Evolutionary conservation across 1,140 invertebrate genomes (phyloP), one percentile per base, ranked within the genome.

Genomic region (Drosophila mayri): DNA sequence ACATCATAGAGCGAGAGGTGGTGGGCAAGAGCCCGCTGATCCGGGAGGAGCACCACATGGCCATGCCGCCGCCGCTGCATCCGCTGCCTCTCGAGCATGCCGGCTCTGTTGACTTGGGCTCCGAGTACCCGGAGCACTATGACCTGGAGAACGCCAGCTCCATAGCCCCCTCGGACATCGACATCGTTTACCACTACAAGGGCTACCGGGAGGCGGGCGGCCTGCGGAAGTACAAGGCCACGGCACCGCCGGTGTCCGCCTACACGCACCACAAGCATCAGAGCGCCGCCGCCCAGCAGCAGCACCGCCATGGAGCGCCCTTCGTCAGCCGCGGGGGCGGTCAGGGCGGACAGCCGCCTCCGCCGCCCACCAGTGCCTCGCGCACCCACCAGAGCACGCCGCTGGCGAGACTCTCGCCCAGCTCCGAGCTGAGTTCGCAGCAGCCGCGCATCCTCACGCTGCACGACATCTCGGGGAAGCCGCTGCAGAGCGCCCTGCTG

Each of bases 111-210:
- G 95, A 95, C 75, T 91, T 96, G 55, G 96, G 97, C 91, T 96
- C 96, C 1, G 98, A 99, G 92, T 95, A 97, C 75, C 98, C 98
- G 0, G 98, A 99, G 92, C 98, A 98, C 91, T 99, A 99, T 87
- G 98, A 99, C 92, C 93, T 99, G 58, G 98, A 99, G 93, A 99
- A 99, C 93, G 98, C 98, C 1, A 98, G 98, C 92, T 98, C 97
- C 1, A 99, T 99, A 76, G 98, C 98, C 1, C 98, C 98, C 0
- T 98, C 98, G 12, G 98, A 99, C 92, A 99, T 99, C 70, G 98
- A 99, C 90, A 97, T 99, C 67, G 97, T 98, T 2, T 98, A 98
- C 86, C 98, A 99, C 92, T 99, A 99, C 92, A 98, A 99, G 94
- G 97, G 98, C 75, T 97, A 97, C 93, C 93, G 97, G 0, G 96